A percentile compares a stretch with the other conserved stretches of the same genome.
Conservation (phyloP, 2,797 vertebrate genomes). For the Triplophysa bombifrons region DNA sequence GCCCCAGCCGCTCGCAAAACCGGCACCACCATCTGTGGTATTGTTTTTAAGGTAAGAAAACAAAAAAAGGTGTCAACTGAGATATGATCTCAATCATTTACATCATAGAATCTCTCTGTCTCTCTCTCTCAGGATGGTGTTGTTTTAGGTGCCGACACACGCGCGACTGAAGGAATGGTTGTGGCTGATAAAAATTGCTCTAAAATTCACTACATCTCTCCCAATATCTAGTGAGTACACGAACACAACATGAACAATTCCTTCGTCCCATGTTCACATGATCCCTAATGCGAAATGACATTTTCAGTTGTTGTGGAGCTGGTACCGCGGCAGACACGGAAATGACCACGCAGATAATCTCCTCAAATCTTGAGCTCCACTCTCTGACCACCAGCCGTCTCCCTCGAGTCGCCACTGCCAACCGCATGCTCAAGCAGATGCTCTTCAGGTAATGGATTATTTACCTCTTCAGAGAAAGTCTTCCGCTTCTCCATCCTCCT, state of each 20-base stretch:
- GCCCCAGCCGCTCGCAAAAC: slow-evolving; percentile 91
- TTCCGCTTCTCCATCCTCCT: too few relatives aligned
- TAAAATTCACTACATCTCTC: slow-evolving; percentile 97
- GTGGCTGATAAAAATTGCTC: slow-evolving; percentile 99
- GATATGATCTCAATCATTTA: neutral
- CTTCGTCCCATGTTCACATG: neutral
- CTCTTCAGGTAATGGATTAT: slow-evolving; percentile 86
- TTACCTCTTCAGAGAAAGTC: too few relatives aligned
- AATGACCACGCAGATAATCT: slow-evolving; percentile 98
- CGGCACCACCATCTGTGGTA: slow-evolving; percentile 93
- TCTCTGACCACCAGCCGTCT: slow-evolving; percentile 90
- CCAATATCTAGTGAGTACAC: slow-evolving; percentile 93
- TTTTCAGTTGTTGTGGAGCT: slow-evolving; percentile 90
- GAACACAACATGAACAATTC: neutral
- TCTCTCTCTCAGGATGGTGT: slow-evolving; percentile 80
- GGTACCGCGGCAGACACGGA: slow-evolving; percentile 98
- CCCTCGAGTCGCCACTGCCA: slow-evolving; percentile 91
- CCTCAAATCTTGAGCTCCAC: slow-evolving; percentile 96
- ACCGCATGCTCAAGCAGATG: slow-evolving; percentile 98
- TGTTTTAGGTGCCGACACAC: slow-evolving; percentile 91
- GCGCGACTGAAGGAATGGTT: slow-evolving; percentile 95
- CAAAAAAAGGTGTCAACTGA: neutral
- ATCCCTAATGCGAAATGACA: neutral
- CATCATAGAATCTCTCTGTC: neutral
- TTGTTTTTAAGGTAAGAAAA: slow-evolving; percentile 88